Percentiles rank a stretch among this genome's conserved stretches.
Conservation (phyloP, 2,113 vertebrate species). For the Dasyprocta punctata region DNA sequence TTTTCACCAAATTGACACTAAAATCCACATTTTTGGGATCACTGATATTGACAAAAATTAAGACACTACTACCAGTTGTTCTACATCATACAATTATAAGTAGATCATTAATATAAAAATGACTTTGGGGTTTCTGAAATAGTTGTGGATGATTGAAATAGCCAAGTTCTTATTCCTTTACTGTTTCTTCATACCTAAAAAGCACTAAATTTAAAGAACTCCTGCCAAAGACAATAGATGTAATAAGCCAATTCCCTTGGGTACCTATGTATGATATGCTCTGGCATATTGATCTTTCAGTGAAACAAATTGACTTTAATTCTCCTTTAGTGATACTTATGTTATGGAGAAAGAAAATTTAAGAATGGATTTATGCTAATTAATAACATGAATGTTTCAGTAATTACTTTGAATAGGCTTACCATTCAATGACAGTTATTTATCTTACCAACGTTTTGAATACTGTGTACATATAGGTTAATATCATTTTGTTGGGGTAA, state of each 20-base stretch:
- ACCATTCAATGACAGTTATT: conserved; percentile 3
- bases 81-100: not conserved
- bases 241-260: conserved; percentile 24
- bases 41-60: not conserved
- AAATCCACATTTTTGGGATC: not conserved
- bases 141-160: not conserved
- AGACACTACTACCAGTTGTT: not conserved
- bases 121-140: not conserved
- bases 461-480: not conserved
- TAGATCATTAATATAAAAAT: not conserved
- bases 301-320: conserved; percentile 57
- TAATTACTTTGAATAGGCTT: conserved; percentile 47
- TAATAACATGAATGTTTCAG: conserved; percentile 27
- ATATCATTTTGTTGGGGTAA: not conserved
- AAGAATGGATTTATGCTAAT: conserved; percentile 47
- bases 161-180: not conserved
- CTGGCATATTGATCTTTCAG: conserved; percentile 61
- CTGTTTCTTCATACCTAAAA: conserved; percentile 34
- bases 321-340: conserved; percentile 63
- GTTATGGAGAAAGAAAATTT: conserved; percentile 11
- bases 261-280: conserved; percentile 64
- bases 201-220: conserved; percentile 51
- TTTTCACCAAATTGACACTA: not conserved
- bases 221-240: not conserved
- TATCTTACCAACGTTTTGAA: not conserved